A percentile compares a stretch with the other conserved stretches of the same genome.
These are phyloP conservation scores for Protophormia terraenovae DNA, from an alignment of 2,888 invertebrate species.

Conservation along the genomic window DNA sequence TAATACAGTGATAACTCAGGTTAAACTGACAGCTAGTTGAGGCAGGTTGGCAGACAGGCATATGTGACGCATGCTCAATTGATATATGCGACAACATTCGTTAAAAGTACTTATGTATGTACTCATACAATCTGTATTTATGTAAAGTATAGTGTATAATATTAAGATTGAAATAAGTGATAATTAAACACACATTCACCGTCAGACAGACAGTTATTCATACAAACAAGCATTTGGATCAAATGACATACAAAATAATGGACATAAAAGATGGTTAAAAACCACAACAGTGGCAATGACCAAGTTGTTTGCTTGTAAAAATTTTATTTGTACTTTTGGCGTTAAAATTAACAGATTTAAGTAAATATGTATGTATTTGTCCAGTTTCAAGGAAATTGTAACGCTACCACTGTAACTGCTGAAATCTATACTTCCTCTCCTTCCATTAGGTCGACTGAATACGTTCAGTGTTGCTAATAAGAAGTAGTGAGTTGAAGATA, in stretches of 20 bases:
- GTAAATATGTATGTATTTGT: background rate
- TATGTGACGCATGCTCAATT: conserved; percentile 58
- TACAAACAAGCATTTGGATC: conserved; percentile 3
- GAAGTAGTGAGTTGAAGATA: too few species aligned
- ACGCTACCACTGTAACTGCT: conserved; percentile 17
- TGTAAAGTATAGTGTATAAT: background rate
- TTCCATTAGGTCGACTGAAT: background rate
- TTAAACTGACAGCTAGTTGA: conserved; percentile 2
- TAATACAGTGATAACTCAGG: background rate
- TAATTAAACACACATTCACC: background rate
- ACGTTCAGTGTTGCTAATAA: conserved; percentile 7
- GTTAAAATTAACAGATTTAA: background rate
- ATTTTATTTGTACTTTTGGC: background rate
- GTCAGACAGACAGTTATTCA: background rate
- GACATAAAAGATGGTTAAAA: background rate
- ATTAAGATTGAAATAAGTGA: conserved; percentile 12
- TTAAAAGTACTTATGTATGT: background rate
- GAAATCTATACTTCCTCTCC: conserved; percentile 30
- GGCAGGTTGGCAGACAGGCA: conserved; percentile 17
- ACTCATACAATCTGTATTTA: background rate
- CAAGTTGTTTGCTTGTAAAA: conserved; percentile 27
- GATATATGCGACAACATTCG: background rate
- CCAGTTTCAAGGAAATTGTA: conserved; percentile 37
- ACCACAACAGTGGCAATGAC: conserved; percentile 34
- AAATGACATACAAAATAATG: background rate